Evolutionary conservation across 2,888 invertebrate species (phyloP).

Genomic region (Brachyopa scutellaris): DNA sequence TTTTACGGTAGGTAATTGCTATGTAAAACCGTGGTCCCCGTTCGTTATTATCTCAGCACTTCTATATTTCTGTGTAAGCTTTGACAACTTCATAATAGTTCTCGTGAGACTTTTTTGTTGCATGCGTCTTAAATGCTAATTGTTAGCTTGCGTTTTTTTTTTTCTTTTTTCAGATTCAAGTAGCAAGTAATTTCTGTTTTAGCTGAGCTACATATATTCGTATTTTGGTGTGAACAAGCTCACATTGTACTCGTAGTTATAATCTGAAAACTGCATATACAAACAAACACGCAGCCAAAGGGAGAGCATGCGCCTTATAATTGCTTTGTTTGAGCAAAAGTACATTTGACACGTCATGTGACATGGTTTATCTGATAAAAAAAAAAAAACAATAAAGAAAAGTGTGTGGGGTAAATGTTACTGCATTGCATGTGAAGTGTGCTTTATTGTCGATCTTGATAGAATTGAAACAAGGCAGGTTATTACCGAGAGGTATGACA

Average conservation of each 20-base stretch:
- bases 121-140: neutral
- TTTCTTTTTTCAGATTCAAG: too few relatives aligned
- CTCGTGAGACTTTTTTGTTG: slow-evolving; percentile 18
- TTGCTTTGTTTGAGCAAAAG: slow-evolving; percentile 7
- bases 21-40: too few relatives aligned
- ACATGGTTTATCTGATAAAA: neutral
- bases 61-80: neutral
- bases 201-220: too few relatives aligned
- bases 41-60: too few relatives aligned
- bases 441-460: neutral
- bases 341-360: slow-evolving; percentile 29
- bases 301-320: slow-evolving; percentile 27
- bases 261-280: neutral
- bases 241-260: neutral
- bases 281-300: neutral
- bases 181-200: too few relatives aligned
- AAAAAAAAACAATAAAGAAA: too few relatives aligned
- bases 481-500: neutral
- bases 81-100: slow-evolving; percentile 1
- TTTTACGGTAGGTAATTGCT: too few relatives aligned
- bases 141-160: neutral
- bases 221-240: neutral
- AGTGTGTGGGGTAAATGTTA: neutral
- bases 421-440: neutral
- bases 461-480: neutral